Evolutionary conservation across 1,140 invertebrate genomes (phyloP).

Genomic region (Drosophila arizonae): DNA sequence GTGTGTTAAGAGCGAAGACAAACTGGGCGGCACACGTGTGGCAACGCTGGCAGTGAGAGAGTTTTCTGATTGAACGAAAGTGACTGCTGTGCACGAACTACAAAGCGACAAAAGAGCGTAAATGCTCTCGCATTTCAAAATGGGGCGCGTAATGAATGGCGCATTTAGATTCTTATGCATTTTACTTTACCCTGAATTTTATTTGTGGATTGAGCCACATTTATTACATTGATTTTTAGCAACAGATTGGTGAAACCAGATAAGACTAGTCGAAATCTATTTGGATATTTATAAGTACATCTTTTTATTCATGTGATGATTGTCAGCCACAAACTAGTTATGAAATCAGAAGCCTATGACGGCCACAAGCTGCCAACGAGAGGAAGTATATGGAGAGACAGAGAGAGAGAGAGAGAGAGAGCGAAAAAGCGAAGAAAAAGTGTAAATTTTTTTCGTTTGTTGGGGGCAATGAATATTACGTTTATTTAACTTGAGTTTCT

Average conservation of each 20-base stretch:
- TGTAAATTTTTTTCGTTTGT: conserved; percentile 41
- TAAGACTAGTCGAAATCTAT: not conserved
- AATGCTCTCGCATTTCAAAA: conserved; percentile 22
- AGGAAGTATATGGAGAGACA: conserved; percentile 3
- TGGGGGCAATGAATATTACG: conserved; percentile 56
- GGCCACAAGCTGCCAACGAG: conserved; percentile 25
- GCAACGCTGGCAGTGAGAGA: conserved; percentile 40
- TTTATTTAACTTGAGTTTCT: conserved; percentile 54
- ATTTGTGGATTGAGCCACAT: conserved; percentile 16
- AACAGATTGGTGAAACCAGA: conserved; percentile 3
- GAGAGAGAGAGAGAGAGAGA: conserved; percentile 16
- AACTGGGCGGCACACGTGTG: conserved; percentile 32
- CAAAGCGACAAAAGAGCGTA: conserved; percentile 48
- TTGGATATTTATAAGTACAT: not conserved
- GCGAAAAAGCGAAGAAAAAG: conserved; percentile 35
- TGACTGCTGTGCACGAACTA: conserved; percentile 26
- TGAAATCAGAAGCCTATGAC: conserved; percentile 28
- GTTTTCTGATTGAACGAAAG: conserved; percentile 11
- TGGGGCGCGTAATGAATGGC: conserved; percentile 29
- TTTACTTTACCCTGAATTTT: conserved; percentile 27
- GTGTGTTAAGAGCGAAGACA: conserved; percentile 11
- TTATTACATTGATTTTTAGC: conserved; percentile 10
- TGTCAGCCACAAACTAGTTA: conserved; percentile 39
- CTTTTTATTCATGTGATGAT: conserved; percentile 27
- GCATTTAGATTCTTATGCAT: conserved; percentile 34